Conservation (phyloP, 2,797 vertebrate genomes). For the Nasua narica region DNA sequence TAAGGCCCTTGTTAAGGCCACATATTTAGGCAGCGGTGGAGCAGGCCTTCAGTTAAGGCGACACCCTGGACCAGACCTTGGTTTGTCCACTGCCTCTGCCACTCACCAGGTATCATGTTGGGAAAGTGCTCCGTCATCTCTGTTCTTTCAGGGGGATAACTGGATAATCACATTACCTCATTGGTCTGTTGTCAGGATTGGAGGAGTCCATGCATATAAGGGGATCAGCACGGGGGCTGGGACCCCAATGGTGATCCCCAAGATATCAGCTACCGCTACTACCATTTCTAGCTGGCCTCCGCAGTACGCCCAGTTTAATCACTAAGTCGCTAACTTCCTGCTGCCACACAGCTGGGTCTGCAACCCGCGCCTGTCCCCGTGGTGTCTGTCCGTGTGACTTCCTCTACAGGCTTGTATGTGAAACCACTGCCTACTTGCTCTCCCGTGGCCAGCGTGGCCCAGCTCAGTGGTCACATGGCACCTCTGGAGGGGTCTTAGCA, state of each 20-base stretch:
- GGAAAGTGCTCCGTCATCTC: not conserved
- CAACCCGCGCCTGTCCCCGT: not conserved
- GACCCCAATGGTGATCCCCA: accelerated
- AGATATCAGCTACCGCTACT: not conserved
- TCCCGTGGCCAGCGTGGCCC: accelerated
- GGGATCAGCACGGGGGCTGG: accelerated
- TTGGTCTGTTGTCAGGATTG: not conserved
- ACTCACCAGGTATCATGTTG: not conserved
- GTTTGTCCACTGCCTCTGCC: not conserved
- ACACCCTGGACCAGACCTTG: not conserved
- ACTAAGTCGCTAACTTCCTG: not conserved
- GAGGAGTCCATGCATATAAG: accelerated
- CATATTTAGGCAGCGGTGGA: not conserved
- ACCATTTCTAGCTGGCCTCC: not conserved
- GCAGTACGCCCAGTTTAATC: not conserved
- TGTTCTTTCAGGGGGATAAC: not conserved
- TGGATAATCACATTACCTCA: not conserved
- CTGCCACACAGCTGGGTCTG: not conserved
- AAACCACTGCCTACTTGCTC: not conserved
- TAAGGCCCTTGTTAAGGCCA: not conserved
- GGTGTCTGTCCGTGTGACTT: not conserved
- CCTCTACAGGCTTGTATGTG: too few relatives aligned
- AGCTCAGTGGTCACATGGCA: accelerated
- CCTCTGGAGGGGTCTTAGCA: not conserved
- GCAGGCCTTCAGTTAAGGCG: not conserved